Evolutionary conservation across 1,140 invertebrate genomes (phyloP), one percentile per base, ranked within the genome.

Genomic region (Dendroctonus valens): DNA sequence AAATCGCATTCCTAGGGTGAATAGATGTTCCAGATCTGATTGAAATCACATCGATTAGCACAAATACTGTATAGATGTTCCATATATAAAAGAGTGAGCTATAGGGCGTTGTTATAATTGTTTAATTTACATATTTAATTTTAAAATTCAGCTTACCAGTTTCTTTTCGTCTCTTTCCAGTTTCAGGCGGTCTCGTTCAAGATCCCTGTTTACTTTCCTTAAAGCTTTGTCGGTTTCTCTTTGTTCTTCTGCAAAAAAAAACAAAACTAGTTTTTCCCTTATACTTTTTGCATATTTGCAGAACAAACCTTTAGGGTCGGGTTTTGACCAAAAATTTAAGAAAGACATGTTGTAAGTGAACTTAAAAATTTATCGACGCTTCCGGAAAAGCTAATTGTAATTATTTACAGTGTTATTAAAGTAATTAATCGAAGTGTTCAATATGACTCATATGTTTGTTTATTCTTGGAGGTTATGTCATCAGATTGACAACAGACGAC

Each of bases 91-190:
- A 26, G 26, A 26, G 3, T 26, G 26, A 26, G 26, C 3, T 26
- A 26, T 26, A 26, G 26, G 26, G 26, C 26, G 26, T 26, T 26
- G 26, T 26, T 26, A 26, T 26, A 26, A 26, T 26, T 26, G 26
- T 26, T 26, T 26, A 26, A 2, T 2, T 26, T 26, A 26, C 26
- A n/a, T n/a, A n/a, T n/a, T 26, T 26, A 5, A 3, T 51, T 51
- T 51, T 5, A 15, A 7, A 15, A 15, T 15, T 12, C 0, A 55
- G 38, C 8, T 79, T 80, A 91, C 90, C 73, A 97, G 77, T 84
- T 95, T 92, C 72, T 94, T 94, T 79, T 96, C 94, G 81, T 96
- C 91, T 73, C 86, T 83, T 79, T 96, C 93, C 60, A 96, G 77
- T 71, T 90, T 84, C 60, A 83, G 77, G 70, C 89, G 84, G 77